These are phyloP conservation scores for Patiria miniata DNA, from an alignment of 35 echinoderm and acorn worm species.

Conservation along the genomic window DNA sequence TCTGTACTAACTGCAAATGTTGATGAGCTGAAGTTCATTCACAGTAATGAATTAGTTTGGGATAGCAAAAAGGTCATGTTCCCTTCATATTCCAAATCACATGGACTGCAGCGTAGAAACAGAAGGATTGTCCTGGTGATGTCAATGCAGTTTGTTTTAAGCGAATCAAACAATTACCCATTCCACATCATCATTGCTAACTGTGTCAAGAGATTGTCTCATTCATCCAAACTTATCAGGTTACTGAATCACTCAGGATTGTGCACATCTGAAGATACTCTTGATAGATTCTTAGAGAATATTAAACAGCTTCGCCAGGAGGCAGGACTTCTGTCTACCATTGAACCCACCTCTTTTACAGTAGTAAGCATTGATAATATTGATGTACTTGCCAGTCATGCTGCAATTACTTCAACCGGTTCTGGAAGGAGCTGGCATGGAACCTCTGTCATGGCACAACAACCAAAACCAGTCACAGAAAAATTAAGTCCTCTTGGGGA, in stretches of 20 bases:
- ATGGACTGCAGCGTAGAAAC: slow-evolving; percentile 21
- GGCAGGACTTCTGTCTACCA: too few species aligned
- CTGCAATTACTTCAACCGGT: slow-evolving; percentile 40
- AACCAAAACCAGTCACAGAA: slow-evolving; percentile 43
- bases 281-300: slow-evolving; percentile 26
- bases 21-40: background rate
- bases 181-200: slow-evolving; percentile 46
- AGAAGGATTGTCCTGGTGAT: slow-evolving; percentile 15
- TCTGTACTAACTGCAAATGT: background rate
- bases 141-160: slow-evolving; percentile 38
- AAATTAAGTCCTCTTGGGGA: background rate
- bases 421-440: slow-evolving; percentile 51
- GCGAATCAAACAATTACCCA: slow-evolving; percentile 25
- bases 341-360: too few species aligned
- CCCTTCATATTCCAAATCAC: background rate
- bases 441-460: slow-evolving; percentile 60
- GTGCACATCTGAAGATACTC: too few species aligned
- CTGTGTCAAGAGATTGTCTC: slow-evolving; percentile 36
- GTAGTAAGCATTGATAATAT: slow-evolving; percentile 42
- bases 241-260: slow-evolving; percentile 39
- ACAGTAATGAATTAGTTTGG: background rate
- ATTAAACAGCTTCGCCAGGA: slow-evolving; percentile 4
- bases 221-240: slow-evolving; percentile 53
- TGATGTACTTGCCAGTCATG: slow-evolving; percentile 40
- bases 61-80: background rate